phyloP scores from a whole-genome alignment of 2,888 invertebrate species.

The Cephonodes hylas region DNA sequence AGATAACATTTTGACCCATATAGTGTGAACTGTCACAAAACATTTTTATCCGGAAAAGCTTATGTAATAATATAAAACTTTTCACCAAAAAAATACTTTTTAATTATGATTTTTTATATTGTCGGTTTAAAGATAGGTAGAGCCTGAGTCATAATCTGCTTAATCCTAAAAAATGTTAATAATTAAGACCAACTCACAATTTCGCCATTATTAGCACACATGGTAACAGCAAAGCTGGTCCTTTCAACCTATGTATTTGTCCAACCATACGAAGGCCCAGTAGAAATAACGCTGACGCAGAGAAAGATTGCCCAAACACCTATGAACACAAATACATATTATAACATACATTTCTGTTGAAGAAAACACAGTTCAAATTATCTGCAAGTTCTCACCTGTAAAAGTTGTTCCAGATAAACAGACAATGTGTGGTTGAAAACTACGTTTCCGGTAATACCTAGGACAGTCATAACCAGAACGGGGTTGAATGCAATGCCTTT shows the following conservation, averaged over 20 bases:
- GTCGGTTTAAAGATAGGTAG: too few relatives aligned
- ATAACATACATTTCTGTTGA: background rate
- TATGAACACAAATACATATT: slow-evolving; percentile 33
- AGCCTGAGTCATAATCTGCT: too few relatives aligned
- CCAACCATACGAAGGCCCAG: slow-evolving; percentile 96
- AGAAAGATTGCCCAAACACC: slow-evolving; percentile 93
- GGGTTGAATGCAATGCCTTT: slow-evolving; percentile 93
- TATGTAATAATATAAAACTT: too few relatives aligned
- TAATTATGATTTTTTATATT: too few relatives aligned
- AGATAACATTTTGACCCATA: too few relatives aligned
- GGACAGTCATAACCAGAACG: slow-evolving; percentile 94
- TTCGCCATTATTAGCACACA: slow-evolving; percentile 94
- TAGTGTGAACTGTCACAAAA: too few relatives aligned
- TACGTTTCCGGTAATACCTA: slow-evolving; percentile 93
- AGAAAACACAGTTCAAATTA: background rate
- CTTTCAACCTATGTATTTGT: slow-evolving; percentile 89
- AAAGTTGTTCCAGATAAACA: slow-evolving; percentile 85
- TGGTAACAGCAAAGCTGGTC: slow-evolving; percentile 90
- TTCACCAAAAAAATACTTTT: too few relatives aligned
- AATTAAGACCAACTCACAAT: slow-evolving; percentile 87
- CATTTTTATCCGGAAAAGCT: too few relatives aligned
- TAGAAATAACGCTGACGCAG: slow-evolving; percentile 94
- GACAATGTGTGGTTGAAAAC: slow-evolving; percentile 90
- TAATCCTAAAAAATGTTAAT: too few relatives aligned
- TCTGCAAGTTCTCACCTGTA: slow-evolving; percentile 82